phyloP scores from a whole-genome alignment of 1,140 invertebrate species.

The Zophobas atratus region DNA sequence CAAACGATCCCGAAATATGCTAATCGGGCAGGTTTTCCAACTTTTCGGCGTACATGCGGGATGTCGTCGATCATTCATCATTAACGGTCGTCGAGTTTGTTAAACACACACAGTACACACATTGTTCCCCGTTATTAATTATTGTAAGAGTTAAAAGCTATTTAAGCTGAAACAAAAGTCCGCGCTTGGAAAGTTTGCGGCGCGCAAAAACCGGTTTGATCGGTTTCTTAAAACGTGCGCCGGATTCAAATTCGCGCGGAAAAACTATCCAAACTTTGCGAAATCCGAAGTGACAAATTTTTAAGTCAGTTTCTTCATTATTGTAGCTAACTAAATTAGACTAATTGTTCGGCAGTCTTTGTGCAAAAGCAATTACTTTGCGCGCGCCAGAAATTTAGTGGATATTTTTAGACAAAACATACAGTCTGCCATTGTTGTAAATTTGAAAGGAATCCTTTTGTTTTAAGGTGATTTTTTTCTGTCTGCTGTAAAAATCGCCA shows the following conservation, averaged over 20 bases:
- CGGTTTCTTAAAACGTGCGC: neutral
- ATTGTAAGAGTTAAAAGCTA: conserved; percentile 1
- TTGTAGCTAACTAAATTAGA: neutral
- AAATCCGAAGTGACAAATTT: too few relatives aligned
- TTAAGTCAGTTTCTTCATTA: too few relatives aligned
- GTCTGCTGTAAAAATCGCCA: conserved; percentile 33
- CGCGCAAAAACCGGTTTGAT: neutral
- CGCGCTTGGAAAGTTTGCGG: neutral
- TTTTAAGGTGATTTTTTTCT: conserved; percentile 33
- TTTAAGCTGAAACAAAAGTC: neutral
- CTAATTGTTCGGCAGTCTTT: neutral
- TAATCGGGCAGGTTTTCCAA: neutral
- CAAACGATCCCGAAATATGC: neutral
- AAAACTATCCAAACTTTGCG: too few relatives aligned
- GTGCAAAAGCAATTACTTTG: conserved; percentile 16
- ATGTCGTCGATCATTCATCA: conserved; percentile 1
- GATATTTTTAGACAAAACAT: conserved; percentile 24
- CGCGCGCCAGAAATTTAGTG: neutral
- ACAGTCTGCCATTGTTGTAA: conserved; percentile 18
- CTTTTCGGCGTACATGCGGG: neutral
- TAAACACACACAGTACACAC: conserved; percentile 10
- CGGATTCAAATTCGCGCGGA: too few relatives aligned
- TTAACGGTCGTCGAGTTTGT: conserved; percentile 9
- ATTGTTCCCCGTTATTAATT: conserved; percentile 1
- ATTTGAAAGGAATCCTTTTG: conserved; percentile 35